Conservation (phyloP, 2,113 vertebrate species). For the Vulpes lagopus region DNA sequence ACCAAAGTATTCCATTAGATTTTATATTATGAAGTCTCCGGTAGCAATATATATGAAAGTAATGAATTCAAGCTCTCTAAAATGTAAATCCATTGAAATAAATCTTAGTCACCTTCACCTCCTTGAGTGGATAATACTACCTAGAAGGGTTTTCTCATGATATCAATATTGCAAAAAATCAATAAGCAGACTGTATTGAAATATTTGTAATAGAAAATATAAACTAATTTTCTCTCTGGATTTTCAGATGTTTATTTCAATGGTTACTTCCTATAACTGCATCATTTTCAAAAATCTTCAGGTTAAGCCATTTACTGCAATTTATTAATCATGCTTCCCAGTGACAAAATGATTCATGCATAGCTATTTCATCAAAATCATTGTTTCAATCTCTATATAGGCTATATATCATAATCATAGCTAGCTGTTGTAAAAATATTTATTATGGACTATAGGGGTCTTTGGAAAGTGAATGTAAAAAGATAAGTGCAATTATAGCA, state of each 20-base stretch:
- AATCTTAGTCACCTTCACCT: not conserved
- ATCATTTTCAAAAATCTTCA: slow-evolving; percentile 11
- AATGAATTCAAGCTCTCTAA: not conserved
- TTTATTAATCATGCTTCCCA: slow-evolving; percentile 41
- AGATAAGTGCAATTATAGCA: not conserved
- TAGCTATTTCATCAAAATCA: slow-evolving; percentile 44
- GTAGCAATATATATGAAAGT: not conserved
- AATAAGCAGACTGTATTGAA: not conserved
- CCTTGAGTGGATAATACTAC: not conserved
- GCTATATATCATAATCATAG: slow-evolving; percentile 36
- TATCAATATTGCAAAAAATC: not conserved
- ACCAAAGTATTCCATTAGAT: not conserved
- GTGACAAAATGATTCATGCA: slow-evolving; percentile 39
- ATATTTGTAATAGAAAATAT: not conserved
- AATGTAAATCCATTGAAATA: slow-evolving; percentile 21
- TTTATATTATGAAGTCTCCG: not conserved
- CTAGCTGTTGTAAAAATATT: slow-evolving; percentile 23
- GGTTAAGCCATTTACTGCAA: slow-evolving; percentile 17
- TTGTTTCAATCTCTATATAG: not conserved
- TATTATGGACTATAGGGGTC: not conserved
- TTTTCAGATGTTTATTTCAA: slow-evolving; percentile 13
- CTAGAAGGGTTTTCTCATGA: not conserved
- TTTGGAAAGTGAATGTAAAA: slow-evolving; percentile 26
- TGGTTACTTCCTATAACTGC: not conserved
- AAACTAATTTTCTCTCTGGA: not conserved